Base-by-base conservation (phyloP, 2,113 vertebrate genomes). In the Austrofundulus limnaeus region DNA sequence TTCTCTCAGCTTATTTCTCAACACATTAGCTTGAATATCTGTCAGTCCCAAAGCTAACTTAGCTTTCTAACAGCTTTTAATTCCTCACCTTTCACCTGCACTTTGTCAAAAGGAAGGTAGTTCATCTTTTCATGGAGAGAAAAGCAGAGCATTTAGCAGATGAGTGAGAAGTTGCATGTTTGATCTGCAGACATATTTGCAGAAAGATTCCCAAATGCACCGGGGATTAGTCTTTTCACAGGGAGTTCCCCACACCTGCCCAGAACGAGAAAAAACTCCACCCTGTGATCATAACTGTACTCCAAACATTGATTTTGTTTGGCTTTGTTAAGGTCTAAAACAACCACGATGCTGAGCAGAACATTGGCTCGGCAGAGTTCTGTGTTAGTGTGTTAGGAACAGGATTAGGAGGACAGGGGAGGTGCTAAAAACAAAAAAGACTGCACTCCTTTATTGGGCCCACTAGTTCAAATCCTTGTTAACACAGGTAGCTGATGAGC, bases 191-290 rank as follows among this genome's bases (percentile, higher is more conserved):
- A 77, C 72, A 77, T 85, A 75, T 88, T 87, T 88, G 70, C 77
- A 66, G 51, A 84, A 71, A 84, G 84, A 83, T 88, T 85, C 72
- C 64, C 56, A 60, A 62, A 82, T 50, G 61, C 46, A 63, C 15
- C 69, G 72, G 67, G 64, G 78, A 67, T 72, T 74, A 77, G 69
- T 75, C 41, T 12, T 51, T 66, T 82, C 51, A 57, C 56, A 74
- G 87, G 85, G 87, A 87, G 85, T 85, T 85, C 85, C 87, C 67
- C 53, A 70, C 71, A 84, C 72, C 70, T 85, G 73, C 66, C 42
- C 28, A 16, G 37, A 31, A 23, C 47, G 58, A 57, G 64, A 25
- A 74, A 55, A 68, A 69, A 42, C 64, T 75, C 48, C 71, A 75
- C 71, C 66, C 56, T 41, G 19, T n/a, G 43, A 70, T 62, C 66